Evolutionary conservation across 2,113 vertebrate species (phyloP).

Genomic region (Parus major): DNA sequence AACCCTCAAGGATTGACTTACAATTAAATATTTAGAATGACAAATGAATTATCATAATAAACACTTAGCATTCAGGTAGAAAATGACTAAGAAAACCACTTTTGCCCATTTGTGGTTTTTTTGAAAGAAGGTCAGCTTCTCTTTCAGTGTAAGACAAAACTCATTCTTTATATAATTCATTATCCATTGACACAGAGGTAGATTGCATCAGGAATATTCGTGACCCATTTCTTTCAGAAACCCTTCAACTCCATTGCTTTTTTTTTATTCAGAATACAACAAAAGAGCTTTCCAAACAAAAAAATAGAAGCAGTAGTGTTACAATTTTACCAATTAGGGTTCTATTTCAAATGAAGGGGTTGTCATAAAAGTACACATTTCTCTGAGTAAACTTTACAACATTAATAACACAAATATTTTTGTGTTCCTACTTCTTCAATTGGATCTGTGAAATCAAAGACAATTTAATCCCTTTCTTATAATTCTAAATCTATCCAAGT

Average conservation of each 20-base stretch:
- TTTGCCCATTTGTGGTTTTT: conserved; percentile 41
- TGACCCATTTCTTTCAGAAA: not conserved
- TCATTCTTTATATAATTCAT: not conserved
- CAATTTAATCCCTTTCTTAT: not conserved
- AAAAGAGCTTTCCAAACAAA: not conserved
- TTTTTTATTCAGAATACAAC: not conserved
- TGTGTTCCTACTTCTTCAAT: not conserved
- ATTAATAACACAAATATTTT: not conserved
- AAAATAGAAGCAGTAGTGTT: not conserved
- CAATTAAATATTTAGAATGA: conserved; percentile 48
- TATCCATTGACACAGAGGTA: not conserved
- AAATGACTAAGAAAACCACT: not conserved
- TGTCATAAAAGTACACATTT: not conserved
- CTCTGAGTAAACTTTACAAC: not conserved
- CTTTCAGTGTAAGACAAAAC: not conserved
- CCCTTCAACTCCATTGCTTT: not conserved
- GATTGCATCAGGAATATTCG: not conserved
- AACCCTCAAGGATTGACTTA: not conserved
- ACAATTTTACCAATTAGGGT: not conserved
- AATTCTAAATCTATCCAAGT: not conserved
- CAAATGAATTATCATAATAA: not conserved
- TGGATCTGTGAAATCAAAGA: not conserved
- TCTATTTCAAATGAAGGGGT: not conserved
- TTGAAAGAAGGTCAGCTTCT: not conserved
- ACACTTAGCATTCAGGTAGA: conserved; percentile 7